These are phyloP conservation scores for Limnephilus marmoratus DNA, from an alignment of 2,888 invertebrate genomes.

Conservation along the genomic window DNA sequence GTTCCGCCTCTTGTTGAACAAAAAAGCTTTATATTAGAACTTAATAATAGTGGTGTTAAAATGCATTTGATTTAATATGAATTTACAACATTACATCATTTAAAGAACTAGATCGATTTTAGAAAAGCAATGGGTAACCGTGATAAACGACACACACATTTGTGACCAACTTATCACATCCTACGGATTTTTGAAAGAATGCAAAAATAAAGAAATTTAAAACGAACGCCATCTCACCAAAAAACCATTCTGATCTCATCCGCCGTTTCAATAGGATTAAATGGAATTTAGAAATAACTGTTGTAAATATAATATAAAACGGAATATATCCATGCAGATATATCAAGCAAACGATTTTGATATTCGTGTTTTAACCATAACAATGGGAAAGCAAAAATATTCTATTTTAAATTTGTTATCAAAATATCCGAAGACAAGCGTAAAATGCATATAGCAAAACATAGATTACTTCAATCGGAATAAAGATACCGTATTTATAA, in stretches of 20 bases:
- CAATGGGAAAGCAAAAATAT: slow-evolving; percentile 16
- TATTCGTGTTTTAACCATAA: neutral
- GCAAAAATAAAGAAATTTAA: slow-evolving; percentile 23
- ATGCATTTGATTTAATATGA: too few species aligned
- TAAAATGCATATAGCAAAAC: neutral
- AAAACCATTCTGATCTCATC: neutral
- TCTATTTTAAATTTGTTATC: neutral
- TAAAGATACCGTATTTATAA: neutral
- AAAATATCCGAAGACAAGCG: neutral
- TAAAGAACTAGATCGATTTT: neutral
- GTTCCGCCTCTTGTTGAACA: neutral
- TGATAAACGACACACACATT: neutral
- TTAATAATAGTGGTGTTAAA: neutral
- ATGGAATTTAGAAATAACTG: slow-evolving; percentile 33
- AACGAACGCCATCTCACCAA: neutral
- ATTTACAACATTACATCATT: too few species aligned
- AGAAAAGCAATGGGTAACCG: neutral
- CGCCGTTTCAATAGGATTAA: slow-evolving; percentile 20
- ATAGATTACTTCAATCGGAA: neutral
- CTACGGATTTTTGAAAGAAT: neutral
- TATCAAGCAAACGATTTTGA: slow-evolving; percentile 22
- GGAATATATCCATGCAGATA: neutral
- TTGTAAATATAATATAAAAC: neutral
- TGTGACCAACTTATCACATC: neutral
- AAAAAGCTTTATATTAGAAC: neutral